Percentiles rank a stretch among this genome's conserved stretches.
Evolutionary conservation across 2,113 vertebrate species (phyloP).

Genomic region (Buteo buteo): DNA sequence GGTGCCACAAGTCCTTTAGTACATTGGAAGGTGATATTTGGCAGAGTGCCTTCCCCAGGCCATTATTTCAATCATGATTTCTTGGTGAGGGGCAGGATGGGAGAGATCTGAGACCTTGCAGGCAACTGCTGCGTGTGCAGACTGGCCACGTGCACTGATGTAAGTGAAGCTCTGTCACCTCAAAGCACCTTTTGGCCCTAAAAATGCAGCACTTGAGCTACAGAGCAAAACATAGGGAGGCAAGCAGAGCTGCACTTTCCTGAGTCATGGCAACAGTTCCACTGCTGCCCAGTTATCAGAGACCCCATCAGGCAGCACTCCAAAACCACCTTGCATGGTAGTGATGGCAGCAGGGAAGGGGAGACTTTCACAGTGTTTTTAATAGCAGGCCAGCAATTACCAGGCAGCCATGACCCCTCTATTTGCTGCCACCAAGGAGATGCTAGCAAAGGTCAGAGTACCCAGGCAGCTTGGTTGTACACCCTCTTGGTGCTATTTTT

Average conservation of each 20-base stretch:
- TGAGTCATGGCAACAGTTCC: neutral
- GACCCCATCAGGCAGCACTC: neutral
- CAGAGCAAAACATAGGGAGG: neutral
- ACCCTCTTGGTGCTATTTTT: neutral
- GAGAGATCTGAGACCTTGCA: neutral
- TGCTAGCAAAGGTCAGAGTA: neutral
- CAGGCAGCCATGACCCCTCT: neutral
- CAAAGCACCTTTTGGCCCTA: neutral
- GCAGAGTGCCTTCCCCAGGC: neutral
- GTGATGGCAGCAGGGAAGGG: neutral
- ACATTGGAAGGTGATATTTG: neutral
- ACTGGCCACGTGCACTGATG: fast-evolving
- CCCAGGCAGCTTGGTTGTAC: neutral
- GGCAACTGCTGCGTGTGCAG: neutral
- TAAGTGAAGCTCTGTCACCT: neutral
- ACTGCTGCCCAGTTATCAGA: neutral
- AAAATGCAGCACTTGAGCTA: neutral
- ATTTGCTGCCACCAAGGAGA: neutral
- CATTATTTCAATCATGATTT: neutral
- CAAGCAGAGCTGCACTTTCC: neutral
- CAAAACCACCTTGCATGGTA: fast-evolving
- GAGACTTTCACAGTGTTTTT: neutral
- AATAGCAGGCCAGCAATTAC: neutral
- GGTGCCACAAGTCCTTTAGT: neutral
- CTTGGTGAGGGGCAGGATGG: neutral